phyloP scores from a whole-genome alignment of 2,113 vertebrate genomes.

The Machaerirhynchus nigripectus region DNA sequence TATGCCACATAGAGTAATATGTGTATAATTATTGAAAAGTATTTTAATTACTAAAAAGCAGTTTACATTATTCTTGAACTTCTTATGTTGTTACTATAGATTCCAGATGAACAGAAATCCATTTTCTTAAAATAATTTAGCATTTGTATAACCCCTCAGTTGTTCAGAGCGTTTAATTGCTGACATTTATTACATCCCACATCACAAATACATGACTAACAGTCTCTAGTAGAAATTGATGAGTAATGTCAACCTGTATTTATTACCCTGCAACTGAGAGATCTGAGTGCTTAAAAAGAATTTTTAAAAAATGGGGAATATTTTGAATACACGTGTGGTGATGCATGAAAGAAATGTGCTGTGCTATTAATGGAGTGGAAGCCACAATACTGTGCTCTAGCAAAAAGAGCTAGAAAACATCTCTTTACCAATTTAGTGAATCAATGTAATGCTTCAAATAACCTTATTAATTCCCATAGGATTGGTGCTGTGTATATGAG shows the following conservation, averaged over 20 bases:
- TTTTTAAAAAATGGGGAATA: not conserved
- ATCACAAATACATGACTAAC: not conserved
- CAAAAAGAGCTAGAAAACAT: not conserved
- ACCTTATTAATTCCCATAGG: not conserved
- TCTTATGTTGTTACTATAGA: not conserved
- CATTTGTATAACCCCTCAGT: not conserved
- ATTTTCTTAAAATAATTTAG: conserved; percentile 1
- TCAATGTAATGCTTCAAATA: not conserved
- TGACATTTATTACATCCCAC: not conserved
- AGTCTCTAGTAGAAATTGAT: not conserved
- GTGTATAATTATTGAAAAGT: not conserved
- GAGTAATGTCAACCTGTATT: not conserved
- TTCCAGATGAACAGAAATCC: not conserved
- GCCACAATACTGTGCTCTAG: not conserved
- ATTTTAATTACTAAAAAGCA: not conserved
- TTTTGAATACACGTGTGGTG: not conserved
- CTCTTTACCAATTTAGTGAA: not conserved
- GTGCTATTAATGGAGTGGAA: not conserved
- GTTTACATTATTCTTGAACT: not conserved
- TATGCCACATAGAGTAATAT: not conserved
- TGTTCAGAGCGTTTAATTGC: not conserved
- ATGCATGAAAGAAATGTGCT: not conserved
- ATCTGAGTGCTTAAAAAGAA: not conserved
- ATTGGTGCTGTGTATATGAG: not conserved
- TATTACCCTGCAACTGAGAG: not conserved